phyloP scores from a whole-genome alignment of 2,888 invertebrate species.

The Formica aserva region DNA sequence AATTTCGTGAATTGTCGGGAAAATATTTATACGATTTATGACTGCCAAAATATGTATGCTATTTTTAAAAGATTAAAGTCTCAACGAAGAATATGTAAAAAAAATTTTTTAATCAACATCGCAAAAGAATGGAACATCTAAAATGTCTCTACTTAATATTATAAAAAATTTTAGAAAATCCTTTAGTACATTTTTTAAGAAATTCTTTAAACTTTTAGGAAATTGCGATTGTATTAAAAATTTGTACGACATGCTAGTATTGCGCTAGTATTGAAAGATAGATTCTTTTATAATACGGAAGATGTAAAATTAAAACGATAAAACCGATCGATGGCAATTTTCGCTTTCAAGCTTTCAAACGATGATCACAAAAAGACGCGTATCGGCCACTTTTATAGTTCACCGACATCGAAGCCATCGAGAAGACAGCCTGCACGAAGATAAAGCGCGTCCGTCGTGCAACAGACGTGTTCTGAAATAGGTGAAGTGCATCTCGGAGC shows the following conservation, averaged over 20 bases:
- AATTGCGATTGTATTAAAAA: background rate
- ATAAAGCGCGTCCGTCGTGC: constrained; percentile 48
- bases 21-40: constrained; percentile 30
- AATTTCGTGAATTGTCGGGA: constrained; percentile 68
- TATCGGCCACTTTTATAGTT: constrained; percentile 24
- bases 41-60: background rate
- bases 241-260: background rate
- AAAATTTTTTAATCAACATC: background rate
- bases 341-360: constrained; percentile 17
- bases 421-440: constrained; percentile 26
- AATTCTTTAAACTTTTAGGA: background rate
- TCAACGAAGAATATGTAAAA: background rate
- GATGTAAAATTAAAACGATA: constrained; percentile 21
- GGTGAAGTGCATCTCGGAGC: constrained; percentile 54
- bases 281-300: background rate
- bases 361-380: constrained; percentile 16
- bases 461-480: constrained; percentile 58
- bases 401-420: constrained; percentile 25
- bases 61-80: background rate
- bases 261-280: background rate
- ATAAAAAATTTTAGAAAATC: background rate
- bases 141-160: background rate
- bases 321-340: background rate
- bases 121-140: background rate
- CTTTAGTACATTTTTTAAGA: background rate